Evolutionary conservation across 2,888 invertebrate species (phyloP).

Genomic region (Drosophila paucipuncta): DNA sequence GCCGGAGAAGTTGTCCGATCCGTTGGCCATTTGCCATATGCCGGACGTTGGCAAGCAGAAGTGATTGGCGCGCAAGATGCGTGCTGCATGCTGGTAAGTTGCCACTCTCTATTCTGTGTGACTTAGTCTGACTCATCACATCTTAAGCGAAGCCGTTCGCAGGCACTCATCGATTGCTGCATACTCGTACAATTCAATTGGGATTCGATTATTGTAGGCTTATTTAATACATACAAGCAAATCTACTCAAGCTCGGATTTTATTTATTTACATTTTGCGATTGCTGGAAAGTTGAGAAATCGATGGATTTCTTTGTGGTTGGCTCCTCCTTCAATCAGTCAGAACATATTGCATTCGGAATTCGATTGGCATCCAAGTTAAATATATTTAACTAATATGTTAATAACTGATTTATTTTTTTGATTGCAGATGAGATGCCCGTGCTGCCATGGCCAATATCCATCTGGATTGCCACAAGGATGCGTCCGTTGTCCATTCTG

Average conservation of each 20-base stretch:
- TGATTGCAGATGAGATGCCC: constrained; percentile 43
- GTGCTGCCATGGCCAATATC: constrained; percentile 47
- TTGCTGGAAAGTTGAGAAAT: no score
- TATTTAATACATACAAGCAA: no score
- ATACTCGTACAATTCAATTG: no score
- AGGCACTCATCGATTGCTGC: no score
- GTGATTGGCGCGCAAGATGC: constrained; percentile 81
- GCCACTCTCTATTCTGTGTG: neutral
- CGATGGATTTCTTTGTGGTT: no score
- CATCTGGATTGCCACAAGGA: constrained; percentile 56
- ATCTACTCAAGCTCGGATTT: no score
- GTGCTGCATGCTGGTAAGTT: constrained; percentile 55
- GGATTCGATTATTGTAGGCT: no score
- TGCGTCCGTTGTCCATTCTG: neutral
- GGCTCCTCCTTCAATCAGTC: no score
- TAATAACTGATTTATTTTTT: neutral
- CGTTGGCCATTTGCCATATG: constrained; percentile 7
- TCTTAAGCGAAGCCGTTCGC: neutral
- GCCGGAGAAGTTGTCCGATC: constrained; percentile 47
- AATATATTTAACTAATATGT: neutral
- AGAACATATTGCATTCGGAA: no score
- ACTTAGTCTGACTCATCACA: neutral
- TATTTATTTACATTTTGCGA: no score
- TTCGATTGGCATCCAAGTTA: no score
- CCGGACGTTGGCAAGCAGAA: constrained; percentile 51